Base-by-base conservation (phyloP, 2,888 invertebrate genomes). In the Fissipunctia ypsillon region DNA sequence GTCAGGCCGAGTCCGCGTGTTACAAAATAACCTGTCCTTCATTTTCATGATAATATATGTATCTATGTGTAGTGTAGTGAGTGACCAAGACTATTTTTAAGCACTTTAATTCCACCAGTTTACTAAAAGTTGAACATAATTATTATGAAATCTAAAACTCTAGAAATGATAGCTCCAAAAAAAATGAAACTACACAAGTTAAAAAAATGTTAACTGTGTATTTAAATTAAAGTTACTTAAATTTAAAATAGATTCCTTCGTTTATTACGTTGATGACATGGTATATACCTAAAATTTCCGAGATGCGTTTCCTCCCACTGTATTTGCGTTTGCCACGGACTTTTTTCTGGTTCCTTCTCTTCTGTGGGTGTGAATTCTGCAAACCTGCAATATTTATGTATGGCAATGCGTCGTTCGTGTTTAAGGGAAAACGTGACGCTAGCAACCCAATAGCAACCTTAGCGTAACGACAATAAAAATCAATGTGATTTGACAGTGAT, bases 251-350 rank as follows among this genome's bases (percentile, higher is more conserved):
- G 2, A 80, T 6, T 75, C 25, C 59, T 68, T 67, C 52, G 0
- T 16, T 35, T 54, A 56, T 54, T 73, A 59, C 28, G 61, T 73
- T 69, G 16, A 68, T 75, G 57, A 59, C 75, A 83, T 59, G 76
- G 66, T 60, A 83, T 54, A 28, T 88, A 78, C 96, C 96, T 95
- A 90, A 97, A 98, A 87, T 98, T 97, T 31, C 98, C 98, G 85
- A 97, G 96, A 90, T 98, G 97, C n/a, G 97, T 96, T 88, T 97
- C 97, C 89, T 98, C 98, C 97, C 97, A 98, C 76, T 97, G 97
- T 82, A 97, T 97, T 90, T 98, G 98, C 16, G 93, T 95, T 86
- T 97, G 96, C 94, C 97, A 94, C 0, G 96, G 95, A 84, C 95
- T 96, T 71, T 95, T 96, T 77, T 96, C 96, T 3, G 92, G 94